Evolutionary conservation across 2,888 invertebrate species (phyloP).

Genomic region (Tupiocoris notatus): DNA sequence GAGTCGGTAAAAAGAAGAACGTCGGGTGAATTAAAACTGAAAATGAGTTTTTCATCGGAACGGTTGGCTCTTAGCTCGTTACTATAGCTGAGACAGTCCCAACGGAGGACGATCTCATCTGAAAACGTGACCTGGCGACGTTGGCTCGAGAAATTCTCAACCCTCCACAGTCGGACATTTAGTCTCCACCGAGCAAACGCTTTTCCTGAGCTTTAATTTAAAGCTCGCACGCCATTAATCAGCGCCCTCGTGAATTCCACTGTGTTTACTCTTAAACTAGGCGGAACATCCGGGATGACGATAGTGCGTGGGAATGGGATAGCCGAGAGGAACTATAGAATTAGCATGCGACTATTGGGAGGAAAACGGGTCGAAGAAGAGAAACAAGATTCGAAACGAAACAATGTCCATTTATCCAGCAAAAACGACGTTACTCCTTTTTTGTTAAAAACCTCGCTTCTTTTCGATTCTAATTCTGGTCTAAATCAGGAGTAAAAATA

Average conservation of each 20-base stretch:
- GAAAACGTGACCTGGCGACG: not conserved
- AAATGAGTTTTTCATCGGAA: not conserved
- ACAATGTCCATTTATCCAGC: too few relatives aligned
- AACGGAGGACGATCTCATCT: not conserved
- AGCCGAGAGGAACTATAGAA: too few relatives aligned
- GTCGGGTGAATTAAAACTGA: not conserved
- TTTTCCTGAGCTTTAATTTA: constrained; percentile 10
- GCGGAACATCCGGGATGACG: too few relatives aligned
- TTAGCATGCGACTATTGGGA: too few relatives aligned
- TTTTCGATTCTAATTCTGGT: too few relatives aligned
- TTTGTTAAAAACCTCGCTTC: too few relatives aligned
- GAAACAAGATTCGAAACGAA: too few relatives aligned
- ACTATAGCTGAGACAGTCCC: not conserved
- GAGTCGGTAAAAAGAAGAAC: not conserved
- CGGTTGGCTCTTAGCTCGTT: not conserved
- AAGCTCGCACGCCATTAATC: constrained; percentile 20
- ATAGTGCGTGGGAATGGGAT: too few relatives aligned
- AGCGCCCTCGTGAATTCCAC: constrained; percentile 4
- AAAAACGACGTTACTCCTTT: too few relatives aligned
- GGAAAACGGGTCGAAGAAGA: too few relatives aligned
- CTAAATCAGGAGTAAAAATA: too few relatives aligned
- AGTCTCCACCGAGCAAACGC: not conserved
- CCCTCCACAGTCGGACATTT: not conserved
- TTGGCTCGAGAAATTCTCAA: not conserved
- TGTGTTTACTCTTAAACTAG: not conserved